These are phyloP conservation scores for Sinelater perroti DNA, from an alignment of 2,888 invertebrate genomes.

Conservation along the genomic window DNA sequence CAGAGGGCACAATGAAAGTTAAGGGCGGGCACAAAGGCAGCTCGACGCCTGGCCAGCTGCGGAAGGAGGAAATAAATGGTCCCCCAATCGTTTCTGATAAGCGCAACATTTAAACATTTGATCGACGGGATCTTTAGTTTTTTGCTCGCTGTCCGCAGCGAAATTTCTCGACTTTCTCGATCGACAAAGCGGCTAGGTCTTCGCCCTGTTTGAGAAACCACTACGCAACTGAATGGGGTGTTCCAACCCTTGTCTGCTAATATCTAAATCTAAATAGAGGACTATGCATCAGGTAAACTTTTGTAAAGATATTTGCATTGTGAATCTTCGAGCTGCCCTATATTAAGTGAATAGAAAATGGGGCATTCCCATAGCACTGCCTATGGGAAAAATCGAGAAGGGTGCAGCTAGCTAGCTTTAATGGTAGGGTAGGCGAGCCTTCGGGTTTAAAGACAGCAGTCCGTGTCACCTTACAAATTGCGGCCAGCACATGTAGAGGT, in stretches of 20 bases:
- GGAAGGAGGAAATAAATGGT: slow-evolving; percentile 29
- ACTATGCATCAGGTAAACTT: slow-evolving; percentile 40
- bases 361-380: slow-evolving; percentile 40
- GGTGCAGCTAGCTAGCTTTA: slow-evolving; percentile 23
- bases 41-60: slow-evolving; percentile 29
- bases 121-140: not conserved
- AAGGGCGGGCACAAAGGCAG: slow-evolving; percentile 4
- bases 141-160: not conserved
- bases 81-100: slow-evolving; percentile 22
- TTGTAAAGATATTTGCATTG: slow-evolving; percentile 42
- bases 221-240: slow-evolving; percentile 2
- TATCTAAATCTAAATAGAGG: slow-evolving; percentile 28
- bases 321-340: slow-evolving; percentile 37
- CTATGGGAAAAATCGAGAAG: slow-evolving; percentile 42
- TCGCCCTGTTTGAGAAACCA: not conserved
- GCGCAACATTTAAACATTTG: slow-evolving; percentile 21
- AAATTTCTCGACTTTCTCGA: too few species aligned
- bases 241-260: slow-evolving; percentile 18
- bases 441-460: slow-evolving; percentile 25
- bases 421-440: slow-evolving; percentile 32
- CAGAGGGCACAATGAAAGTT: slow-evolving; percentile 15
- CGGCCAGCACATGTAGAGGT: slow-evolving; percentile 18
- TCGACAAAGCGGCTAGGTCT: too few species aligned
- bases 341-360: slow-evolving; percentile 42
- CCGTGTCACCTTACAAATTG: slow-evolving; percentile 29